phyloP scores from a whole-genome alignment of 2,113 vertebrate species.

The Deroptyus accipitrinus region DNA sequence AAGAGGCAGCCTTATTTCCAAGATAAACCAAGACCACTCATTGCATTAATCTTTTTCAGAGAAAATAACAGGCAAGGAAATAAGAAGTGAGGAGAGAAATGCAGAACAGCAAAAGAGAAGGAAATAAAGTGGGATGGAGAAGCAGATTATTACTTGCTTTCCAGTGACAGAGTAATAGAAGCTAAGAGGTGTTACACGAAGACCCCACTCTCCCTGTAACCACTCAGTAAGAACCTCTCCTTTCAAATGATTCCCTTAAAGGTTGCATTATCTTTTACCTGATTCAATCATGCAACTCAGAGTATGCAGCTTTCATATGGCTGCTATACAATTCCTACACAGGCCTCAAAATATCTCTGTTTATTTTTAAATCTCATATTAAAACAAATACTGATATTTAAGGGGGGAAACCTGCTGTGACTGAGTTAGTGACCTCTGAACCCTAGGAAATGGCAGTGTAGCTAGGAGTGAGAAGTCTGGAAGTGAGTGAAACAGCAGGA shows the following conservation, averaged over 20 bases:
- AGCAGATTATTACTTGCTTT: background rate
- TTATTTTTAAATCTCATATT: background rate
- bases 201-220: background rate
- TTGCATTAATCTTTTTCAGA: background rate
- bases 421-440: background rate
- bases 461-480: background rate
- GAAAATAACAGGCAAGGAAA: background rate
- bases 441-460: accelerated
- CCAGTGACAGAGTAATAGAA: background rate
- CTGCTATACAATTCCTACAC: background rate
- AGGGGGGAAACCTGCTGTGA: background rate
- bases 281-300: background rate
- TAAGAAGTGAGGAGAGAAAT: background rate
- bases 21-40: background rate
- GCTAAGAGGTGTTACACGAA: background rate
- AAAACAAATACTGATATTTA: background rate
- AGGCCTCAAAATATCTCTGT: background rate
- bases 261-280: background rate
- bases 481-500: background rate
- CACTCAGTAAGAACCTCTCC: background rate
- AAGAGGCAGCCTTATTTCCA: background rate
- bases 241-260: background rate
- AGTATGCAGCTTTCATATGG: background rate
- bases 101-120: background rate
- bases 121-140: background rate